Evolutionary conservation across 2,888 invertebrate genomes (phyloP), one percentile per base, ranked within the genome.

Genomic region (Dascillus cervinus): DNA sequence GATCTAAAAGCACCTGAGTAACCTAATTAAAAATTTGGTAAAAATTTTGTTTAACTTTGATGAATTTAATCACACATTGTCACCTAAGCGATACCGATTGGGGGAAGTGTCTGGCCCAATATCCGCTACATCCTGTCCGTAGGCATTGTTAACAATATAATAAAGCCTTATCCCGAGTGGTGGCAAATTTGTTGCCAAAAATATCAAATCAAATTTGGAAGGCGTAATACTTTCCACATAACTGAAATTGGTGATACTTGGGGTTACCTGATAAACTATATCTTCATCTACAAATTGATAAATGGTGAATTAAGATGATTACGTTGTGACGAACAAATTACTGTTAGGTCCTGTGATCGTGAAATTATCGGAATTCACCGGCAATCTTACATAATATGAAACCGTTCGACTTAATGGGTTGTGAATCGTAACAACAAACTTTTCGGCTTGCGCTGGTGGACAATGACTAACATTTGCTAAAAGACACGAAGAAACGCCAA

Each of bases 141-240:
- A 22, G 11, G 4, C 21, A 11, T 9, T 10, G 11, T 26, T 27
- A 9, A 10, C 15, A 2, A 81, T 50, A 44, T 72, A 77, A 42
- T 72, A 81, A 0, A 77, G 70, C 47, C 73, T 74, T 43, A 74
- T 75, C 0, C 86, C 82, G 1, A 83, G 56, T 0, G 84, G 65
- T 0, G 84, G 80, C 4, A 85, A 52, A 3, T 75, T 56, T n/a
- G 63, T 54, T 0, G 80, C 81, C 6, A 70, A 51, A 55, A 90
- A 89, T 0, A 86, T 68, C 0, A 89, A 57, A 46, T 89, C 86
- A 47, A 21, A 38, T 22, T 23, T 27, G 1, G 31, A 24, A 3
- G 34, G 17, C 6, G 8, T 24, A 13, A 36, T 32, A 6, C 36
- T 20, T 3, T 26, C 31, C 4, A 46, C 34, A 24, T 42, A 44